phyloP scores from a whole-genome alignment of 2,113 vertebrate species.

The Cervus canadensis region DNA sequence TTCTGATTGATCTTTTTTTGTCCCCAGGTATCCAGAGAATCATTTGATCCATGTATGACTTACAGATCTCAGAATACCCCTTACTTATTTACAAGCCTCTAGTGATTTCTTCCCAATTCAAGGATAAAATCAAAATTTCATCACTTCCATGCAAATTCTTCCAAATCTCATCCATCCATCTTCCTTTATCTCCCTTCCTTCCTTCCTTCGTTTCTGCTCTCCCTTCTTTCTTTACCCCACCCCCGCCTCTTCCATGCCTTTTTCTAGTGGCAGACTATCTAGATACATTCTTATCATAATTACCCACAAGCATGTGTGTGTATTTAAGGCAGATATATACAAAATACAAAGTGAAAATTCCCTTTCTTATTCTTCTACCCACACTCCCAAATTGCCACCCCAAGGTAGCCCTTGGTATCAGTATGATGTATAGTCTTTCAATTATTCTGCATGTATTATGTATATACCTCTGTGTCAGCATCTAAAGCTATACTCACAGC shows the following conservation, averaged over 20 bases:
- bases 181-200: neutral
- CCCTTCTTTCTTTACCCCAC: no score
- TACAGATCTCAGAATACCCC: neutral
- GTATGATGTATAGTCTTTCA: neutral
- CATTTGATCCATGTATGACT: neutral
- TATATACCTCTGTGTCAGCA: neutral
- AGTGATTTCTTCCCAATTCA: neutral
- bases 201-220: neutral
- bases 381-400: neutral
- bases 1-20: neutral
- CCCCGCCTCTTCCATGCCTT: neutral
- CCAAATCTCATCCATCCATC: neutral
- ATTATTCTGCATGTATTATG: neutral
- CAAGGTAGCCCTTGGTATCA: neutral
- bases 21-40: neutral
- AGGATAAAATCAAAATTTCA: neutral
- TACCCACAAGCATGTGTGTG: neutral
- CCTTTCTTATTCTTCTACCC: neutral
- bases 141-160: neutral
- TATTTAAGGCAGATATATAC: neutral
- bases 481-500: neutral
- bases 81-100: neutral
- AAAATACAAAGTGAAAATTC: neutral
- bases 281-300: neutral
- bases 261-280: neutral